phyloP scores from a whole-genome alignment of 2,797 vertebrate genomes.

The Anas georgica region DNA sequence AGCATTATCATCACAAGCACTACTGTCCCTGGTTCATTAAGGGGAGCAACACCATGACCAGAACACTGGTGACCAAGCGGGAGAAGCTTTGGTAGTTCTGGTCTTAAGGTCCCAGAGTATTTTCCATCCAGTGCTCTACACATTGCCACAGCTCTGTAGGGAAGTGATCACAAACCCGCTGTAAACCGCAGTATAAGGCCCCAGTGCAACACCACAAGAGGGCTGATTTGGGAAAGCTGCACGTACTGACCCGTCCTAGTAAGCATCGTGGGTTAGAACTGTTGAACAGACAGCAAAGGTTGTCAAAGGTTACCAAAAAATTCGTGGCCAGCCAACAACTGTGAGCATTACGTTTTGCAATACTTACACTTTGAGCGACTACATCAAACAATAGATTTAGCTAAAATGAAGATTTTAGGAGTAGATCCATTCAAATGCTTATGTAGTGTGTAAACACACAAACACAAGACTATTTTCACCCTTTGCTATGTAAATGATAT shows the following conservation, averaged over 20 bases:
- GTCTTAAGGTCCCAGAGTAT: neutral
- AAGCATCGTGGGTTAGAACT: neutral
- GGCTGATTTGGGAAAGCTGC: neutral
- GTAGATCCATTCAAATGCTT: neutral
- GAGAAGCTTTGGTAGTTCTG: neutral
- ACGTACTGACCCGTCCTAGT: fast-evolving
- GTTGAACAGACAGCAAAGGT: fast-evolving
- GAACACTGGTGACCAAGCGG: neutral
- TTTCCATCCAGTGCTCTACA: neutral
- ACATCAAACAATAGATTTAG: neutral
- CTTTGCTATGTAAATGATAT: neutral
- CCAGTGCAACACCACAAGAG: fast-evolving
- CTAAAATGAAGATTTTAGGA: neutral
- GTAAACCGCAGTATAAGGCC: neutral
- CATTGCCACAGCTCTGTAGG: neutral
- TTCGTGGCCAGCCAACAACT: neutral
- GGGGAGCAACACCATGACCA: neutral
- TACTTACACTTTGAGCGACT: neutral
- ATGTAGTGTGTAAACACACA: neutral
- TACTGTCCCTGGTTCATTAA: neutral
- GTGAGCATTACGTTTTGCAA: neutral
- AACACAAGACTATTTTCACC: neutral
- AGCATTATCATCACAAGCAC: neutral
- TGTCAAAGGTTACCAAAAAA: neutral
- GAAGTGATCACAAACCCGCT: neutral